Evolutionary conservation across 2,113 vertebrate species (phyloP), one percentile per base, ranked within the genome.

Genomic region (Panthera tigris): DNA sequence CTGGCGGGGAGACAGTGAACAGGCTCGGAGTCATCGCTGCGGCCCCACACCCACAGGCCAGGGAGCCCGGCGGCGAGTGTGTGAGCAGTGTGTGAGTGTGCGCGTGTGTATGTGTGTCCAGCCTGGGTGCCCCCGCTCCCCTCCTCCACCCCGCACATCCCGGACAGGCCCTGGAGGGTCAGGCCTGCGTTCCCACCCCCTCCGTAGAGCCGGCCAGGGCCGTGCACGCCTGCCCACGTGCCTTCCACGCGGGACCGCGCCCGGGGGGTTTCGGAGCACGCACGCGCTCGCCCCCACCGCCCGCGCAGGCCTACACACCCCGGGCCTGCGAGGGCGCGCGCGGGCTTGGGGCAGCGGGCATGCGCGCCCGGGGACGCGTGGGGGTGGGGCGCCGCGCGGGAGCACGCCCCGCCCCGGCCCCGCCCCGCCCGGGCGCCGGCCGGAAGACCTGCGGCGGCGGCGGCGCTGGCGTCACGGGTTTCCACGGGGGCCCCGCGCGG

Each of bases 401-500:
- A 21, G 11, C 36, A 19, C 7, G n/a, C 4, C 11, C 48, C 11
- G 1, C 48, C 66, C 45, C 65, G 31, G 31, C 31, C 45, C 29
- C 9, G 65, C 79, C 41, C 15, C 41, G 6, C 13, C 66, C 52
- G 0, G 36, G 82, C 31, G 11, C 86, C 18, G 87, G 63, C 80
- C 95, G 76, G 97, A 94, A 97, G 87, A 76, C 12, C 33, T 11
- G 80, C 36, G 52, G 71, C 84, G 65, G 84, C 84, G 65, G 23
- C 66, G 89, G 95, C 63, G 80, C 89, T 33, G 87, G 81, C 97
- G 98, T 98, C 97, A 98, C 85, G 61, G 97, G 92, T 97, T 97
- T 97, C 97, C 96, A 89, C 52, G 7, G 29, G 73, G 69, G 48
- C 79, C 31, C 41, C 16, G 83, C 50, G 92, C 78, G 86, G 97